phyloP scores from a whole-genome alignment of 2,113 vertebrate species.

The Romanogobio albipinnatus region DNA sequence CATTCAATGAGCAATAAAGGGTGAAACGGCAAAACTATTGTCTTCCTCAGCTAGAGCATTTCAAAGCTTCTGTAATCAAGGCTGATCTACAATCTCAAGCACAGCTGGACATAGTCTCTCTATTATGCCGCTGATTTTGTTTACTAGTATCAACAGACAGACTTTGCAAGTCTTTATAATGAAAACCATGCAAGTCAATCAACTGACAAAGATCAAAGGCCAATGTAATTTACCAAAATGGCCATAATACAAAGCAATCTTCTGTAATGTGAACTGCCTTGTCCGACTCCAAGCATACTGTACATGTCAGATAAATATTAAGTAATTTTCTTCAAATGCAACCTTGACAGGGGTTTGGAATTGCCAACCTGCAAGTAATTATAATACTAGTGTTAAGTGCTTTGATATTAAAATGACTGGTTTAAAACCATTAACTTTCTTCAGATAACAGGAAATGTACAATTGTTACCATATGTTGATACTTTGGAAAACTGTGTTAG shows the following conservation, averaged over 20 bases:
- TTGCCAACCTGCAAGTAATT: conserved; percentile 78
- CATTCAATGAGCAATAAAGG: conserved; percentile 17
- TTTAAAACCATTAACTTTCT: conserved; percentile 76
- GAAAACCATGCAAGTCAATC: conserved; percentile 82
- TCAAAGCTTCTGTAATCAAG: conserved; percentile 50
- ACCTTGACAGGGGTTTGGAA: conserved; percentile 70
- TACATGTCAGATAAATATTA: conserved; percentile 80
- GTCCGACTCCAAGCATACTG: conserved; percentile 74
- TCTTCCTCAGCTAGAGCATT: conserved; percentile 60
- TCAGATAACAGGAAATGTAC: conserved; percentile 70
- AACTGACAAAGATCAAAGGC: conserved; percentile 77
- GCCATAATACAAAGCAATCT: conserved; percentile 77
- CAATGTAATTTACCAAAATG: conserved; percentile 78
- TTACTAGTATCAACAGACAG: conserved; percentile 67
- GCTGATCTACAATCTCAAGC: conserved; percentile 49
- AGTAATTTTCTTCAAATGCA: conserved; percentile 75
- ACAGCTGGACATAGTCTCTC: conserved; percentile 69
- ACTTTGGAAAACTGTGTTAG: conserved; percentile 41
- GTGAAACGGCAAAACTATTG: conserved; percentile 50
- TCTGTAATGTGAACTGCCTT: conserved; percentile 76
- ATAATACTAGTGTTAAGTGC: conserved; percentile 78
- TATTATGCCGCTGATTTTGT: conserved; percentile 62
- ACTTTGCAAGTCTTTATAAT: conserved; percentile 67
- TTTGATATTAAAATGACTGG: conserved; percentile 82
- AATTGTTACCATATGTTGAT: conserved; percentile 77